Base-by-base conservation (phyloP, 2,888 invertebrate species). In the Tubiluchus corallicola region DNA sequence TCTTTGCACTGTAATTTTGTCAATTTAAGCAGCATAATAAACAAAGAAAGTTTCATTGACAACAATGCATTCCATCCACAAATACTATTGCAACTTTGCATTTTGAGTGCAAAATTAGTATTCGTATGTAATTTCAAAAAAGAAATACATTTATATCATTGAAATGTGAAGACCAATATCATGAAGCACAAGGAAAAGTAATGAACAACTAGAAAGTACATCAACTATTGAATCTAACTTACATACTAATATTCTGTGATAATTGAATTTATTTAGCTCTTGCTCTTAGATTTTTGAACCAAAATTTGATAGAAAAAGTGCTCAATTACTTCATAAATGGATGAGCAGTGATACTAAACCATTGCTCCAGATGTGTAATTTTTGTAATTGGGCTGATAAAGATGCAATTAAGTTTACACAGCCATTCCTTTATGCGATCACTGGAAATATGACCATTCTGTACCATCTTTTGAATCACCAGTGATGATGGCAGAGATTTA, bases 341-440 rank as follows among this genome's bases (percentile, higher is more conserved):
- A 68, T 98, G 96, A 21, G 96, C 96, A 67, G 96, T 96, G 68
- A 88, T 79, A 20, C 82, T 78, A 66, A 94, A 96, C 92, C 94
- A 94, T 60, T 85, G 57, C 53, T 66, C 63, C 45, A 69, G 57
- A 45, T 67, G 64, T 5, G 69, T 69, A 45, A 98, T 90, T 69
- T 98, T 98, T 15, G 92, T 88, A 17, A 96, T 85, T 0, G 98
- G 98, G 68, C 98, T 98, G 58, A 98, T 98, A 68, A 98, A 98
- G 38, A 98, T 94, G 53, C 98, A 76, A 65, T 94, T 96, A 38
- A 98, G 76, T 64, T 92, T 88, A 51, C 90, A 76, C 29, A 87
- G 73, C n/a, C n/a, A n/a, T 60, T 87, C 87, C 56, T 87, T 85
- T 18, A 51, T 48, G 18, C 49, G 46, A 15, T 46, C 48, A n/a